A percentile compares a stretch with the other conserved stretches of the same genome.
Conservation (phyloP, 2,888 invertebrate species). For the Drymonia ruficornis region DNA sequence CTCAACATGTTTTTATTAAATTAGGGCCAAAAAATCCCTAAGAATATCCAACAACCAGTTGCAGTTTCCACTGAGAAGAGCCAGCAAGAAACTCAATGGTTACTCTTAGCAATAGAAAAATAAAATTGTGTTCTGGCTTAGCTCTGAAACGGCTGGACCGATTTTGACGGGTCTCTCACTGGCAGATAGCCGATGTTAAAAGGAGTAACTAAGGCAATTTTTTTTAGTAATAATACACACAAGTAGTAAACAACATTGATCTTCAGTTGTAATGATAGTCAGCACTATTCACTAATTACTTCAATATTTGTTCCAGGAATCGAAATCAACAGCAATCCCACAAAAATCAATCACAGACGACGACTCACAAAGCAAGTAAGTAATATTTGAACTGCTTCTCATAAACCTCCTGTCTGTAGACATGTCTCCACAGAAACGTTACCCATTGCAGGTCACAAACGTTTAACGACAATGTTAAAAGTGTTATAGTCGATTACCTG, state of each 20-base stretch:
- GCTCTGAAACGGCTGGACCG: no score
- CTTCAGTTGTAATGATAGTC: neutral
- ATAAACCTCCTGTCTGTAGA: neutral
- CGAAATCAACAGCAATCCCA: constrained; percentile 1
- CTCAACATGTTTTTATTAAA: no score
- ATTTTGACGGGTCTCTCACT: no score
- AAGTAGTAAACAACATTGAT: neutral
- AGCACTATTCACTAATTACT: neutral
- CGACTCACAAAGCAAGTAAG: constrained; percentile 30
- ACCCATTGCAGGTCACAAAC: constrained; percentile 58
- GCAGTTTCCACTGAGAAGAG: no score
- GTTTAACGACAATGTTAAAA: constrained; percentile 39
- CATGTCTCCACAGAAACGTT: constrained; percentile 17
- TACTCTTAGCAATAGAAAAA: no score
- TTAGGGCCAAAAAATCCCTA: no score
- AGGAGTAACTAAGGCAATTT: no score
- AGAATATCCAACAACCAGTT: no score
- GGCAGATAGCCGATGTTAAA: no score
- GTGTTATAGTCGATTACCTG: constrained; percentile 49
- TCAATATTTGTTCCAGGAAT: constrained; percentile 15
- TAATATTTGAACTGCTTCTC: constrained; percentile 3
- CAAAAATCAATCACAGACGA: constrained; percentile 13
- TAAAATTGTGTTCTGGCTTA: no score
- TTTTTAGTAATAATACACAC: no score
- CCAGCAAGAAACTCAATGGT: no score